Evolutionary conservation across 1,140 invertebrate genomes (phyloP).

Genomic region (Papilio glaucus): DNA sequence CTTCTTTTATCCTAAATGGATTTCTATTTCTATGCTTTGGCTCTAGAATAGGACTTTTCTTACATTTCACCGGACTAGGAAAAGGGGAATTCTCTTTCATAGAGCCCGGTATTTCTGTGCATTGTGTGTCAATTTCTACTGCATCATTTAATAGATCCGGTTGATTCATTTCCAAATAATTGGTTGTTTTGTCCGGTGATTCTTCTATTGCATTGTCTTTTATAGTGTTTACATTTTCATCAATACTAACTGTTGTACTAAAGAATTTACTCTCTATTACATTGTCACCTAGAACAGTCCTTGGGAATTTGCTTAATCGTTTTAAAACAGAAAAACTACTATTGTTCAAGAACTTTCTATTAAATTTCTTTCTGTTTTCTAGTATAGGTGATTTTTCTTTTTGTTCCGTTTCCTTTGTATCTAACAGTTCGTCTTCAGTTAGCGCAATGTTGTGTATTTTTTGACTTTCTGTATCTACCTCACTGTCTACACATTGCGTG

Average conservation of each 20-base stretch:
- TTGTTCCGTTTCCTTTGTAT: conserved; percentile 36
- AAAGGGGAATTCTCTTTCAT: conserved; percentile 61
- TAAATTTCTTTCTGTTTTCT: conserved; percentile 70
- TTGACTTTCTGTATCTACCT: conserved; percentile 44
- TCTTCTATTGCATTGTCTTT: conserved; percentile 54
- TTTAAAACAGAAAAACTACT: conserved; percentile 61
- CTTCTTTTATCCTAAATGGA: conserved; percentile 49
- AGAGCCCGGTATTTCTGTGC: conserved; percentile 51
- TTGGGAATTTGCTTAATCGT: conserved; percentile 74
- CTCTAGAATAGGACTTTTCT: conserved; percentile 61
- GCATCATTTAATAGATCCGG: conserved; percentile 11
- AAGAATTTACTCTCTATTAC: conserved; percentile 80
- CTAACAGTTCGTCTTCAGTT: conserved; percentile 44
- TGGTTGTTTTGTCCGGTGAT: conserved; percentile 55
- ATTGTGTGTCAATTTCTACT: conserved; percentile 47
- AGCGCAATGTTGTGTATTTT: conserved; percentile 39
- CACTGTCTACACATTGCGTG: conserved; percentile 43
- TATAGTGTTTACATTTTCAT: conserved; percentile 28
- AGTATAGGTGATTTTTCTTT: conserved; percentile 75
- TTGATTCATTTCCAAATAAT: conserved; percentile 45
- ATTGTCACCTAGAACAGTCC: conserved; percentile 71
- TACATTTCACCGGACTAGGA: conserved; percentile 50
- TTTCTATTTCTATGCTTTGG: conserved; percentile 54
- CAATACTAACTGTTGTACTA: conserved; percentile 42
- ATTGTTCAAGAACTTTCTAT: conserved; percentile 62